Conservation (phyloP, 1,140 invertebrate genomes). For the Drosophila lowei region DNA sequence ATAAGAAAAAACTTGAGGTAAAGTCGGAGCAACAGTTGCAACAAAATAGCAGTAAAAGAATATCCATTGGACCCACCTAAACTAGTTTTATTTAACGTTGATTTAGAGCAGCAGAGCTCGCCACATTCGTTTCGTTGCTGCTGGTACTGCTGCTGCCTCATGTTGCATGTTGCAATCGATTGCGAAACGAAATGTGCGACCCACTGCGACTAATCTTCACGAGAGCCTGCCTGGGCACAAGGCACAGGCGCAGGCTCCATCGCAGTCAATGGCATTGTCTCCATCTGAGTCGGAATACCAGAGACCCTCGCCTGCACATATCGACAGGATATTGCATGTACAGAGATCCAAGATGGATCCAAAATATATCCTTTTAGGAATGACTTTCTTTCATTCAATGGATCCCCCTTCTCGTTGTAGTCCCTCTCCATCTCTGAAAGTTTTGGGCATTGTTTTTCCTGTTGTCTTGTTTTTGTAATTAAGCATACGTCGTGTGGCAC, state of each 20-base stretch:
- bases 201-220: conserved; percentile 80
- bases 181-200: conserved; percentile 81
- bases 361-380: too few species aligned
- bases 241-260: conserved; percentile 37
- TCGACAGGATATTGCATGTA: too few species aligned
- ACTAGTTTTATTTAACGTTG: conserved; percentile 78
- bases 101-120: conserved; percentile 70
- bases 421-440: too few species aligned
- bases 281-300: conserved; percentile 1
- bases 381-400: too few species aligned
- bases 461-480: conserved; percentile 74
- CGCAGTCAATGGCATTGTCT: not conserved
- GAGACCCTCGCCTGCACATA: too few species aligned
- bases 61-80: conserved; percentile 82
- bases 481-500: conserved; percentile 80
- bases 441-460: conserved; percentile 53
- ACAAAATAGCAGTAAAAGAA: conserved; percentile 81
- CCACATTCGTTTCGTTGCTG: conserved; percentile 70
- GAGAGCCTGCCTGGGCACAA: conserved; percentile 50
- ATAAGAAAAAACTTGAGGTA: conserved; percentile 31
- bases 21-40: conserved; percentile 52
- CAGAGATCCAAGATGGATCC: too few species aligned
- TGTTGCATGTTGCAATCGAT: conserved; percentile 77
- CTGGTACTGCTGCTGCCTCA: conserved; percentile 31
- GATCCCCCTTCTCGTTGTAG: not conserved